A percentile compares a stretch with the other conserved stretches of the same genome.
Evolutionary conservation across 2,888 invertebrate species (phyloP).

Genomic region (Eristalis tenax): DNA sequence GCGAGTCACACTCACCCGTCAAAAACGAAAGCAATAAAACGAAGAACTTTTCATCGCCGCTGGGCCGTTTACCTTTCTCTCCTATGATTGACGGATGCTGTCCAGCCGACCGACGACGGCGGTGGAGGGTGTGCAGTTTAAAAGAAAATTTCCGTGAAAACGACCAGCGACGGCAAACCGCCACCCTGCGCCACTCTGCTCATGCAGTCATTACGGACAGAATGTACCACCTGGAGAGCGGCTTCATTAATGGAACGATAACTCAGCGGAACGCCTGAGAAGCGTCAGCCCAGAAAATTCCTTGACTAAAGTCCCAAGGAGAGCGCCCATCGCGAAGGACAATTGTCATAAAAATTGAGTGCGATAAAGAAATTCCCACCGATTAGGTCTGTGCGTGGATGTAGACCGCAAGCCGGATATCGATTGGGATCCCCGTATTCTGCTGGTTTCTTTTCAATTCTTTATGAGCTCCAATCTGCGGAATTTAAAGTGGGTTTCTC

Average conservation of each 20-base stretch:
- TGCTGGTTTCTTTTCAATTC: constrained; percentile 11
- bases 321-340: not conserved
- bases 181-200: too few species aligned
- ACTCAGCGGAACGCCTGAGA: not conserved
- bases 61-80: not conserved
- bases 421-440: constrained; percentile 20
- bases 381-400: not conserved
- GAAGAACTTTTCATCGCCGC: constrained; percentile 16
- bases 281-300: not conserved
- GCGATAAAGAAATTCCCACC: not conserved
- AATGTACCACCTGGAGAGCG: constrained; percentile 1
- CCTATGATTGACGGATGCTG: not conserved
- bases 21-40: not conserved
- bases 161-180: not conserved
- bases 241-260: constrained; percentile 7
- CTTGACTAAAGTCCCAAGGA: not conserved
- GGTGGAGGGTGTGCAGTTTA: not conserved
- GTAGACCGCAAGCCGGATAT: not conserved
- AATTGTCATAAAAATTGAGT: constrained; percentile 12
- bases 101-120: not conserved
- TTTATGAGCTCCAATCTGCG: constrained; percentile 20
- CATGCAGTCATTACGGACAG: not conserved
- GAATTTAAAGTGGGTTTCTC: constrained; percentile 22
- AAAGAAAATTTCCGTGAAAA: constrained; percentile 10
- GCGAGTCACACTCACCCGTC: not conserved